Evolutionary conservation across 2,888 invertebrate genomes (phyloP), one percentile per base, ranked within the genome.

Genomic region (Punctoribates punctum): DNA sequence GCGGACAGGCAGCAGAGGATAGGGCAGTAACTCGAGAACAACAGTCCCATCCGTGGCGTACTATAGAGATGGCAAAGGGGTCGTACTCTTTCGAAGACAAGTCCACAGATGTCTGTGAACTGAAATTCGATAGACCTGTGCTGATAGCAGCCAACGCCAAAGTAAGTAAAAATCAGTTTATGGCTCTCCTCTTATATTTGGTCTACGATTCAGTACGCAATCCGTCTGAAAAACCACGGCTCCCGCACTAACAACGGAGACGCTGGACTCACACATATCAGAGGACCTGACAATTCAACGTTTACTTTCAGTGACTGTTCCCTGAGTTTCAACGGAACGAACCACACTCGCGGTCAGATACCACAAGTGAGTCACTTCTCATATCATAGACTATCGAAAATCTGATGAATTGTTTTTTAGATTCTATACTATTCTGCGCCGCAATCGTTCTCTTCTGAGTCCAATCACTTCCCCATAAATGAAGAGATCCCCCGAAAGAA

Each of bases 271-370:
- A 89, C 90, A 42, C 80, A 80, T 75, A 91, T 97, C 13, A 92
- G 93, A 82, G 96, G 96, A 9, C 92, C 94, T 0, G 96, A 97
- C 84, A 95, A 95, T 67, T 92, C 93, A 8, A 90, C 89, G 1
- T 96, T 97, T 84, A 89, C 91, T 70, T 97, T 94, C 84, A 90
- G 91, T 38, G 91, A 94, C 0, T 96, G 95, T 83, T 92, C 95
- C 15, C 87, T 96, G 65, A 96, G 96, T 84, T 93, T 93, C 83
- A 96, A 97, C 83, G 97, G 97, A n/a, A 97, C 97, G 0, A 96
- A 94, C 9, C 89, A 95, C 79, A 91, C 92, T 0, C 88, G 97
- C 75, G 98, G 98, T 13, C 98, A 98, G 86, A 90, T 98, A 82
- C 97, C 98, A 0, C 91, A 92, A 82, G 48, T 73, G 15, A 67